Base-by-base conservation (phyloP, 2,797 vertebrate species). In the Falco peregrinus region DNA sequence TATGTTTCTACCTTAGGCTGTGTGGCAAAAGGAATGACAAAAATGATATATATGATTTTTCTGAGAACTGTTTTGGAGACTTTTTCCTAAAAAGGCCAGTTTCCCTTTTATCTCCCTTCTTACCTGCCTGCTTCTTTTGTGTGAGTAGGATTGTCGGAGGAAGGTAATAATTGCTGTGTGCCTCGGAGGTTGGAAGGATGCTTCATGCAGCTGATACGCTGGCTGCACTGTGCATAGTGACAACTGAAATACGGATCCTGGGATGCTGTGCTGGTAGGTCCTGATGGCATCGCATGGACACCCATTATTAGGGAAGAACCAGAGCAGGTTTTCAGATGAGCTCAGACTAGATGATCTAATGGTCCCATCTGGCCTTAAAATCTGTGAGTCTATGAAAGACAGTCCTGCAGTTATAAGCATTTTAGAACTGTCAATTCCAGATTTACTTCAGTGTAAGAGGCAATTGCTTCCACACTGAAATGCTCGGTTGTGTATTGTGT, bases 271-370 rank as follows among this genome's bases (percentile, higher is more conserved):
- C 96, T 97, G 93, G 94, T 95, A 95, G 94, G 94, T 96, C 96
- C 96, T 96, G 96, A 97, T 96, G 96, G 95, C 96, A 96, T 96
- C 84, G 37, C 96, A 93, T 89, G 96, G 95, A 97, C 96, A 96
- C 92, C 96, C 94, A 96, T 96, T 96, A 96, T 96, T 97, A 96
- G 95, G 94, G 95, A 97, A 97, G 95, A 96, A 96, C 96, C 96
- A 97, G 95, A 97, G 96, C 94, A 97, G 96, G 96, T 97, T 95
- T 97, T 96, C 93, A 96, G 95, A 97, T 97, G 96, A 96, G 96
- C 96, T 97, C 96, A 97, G 96, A 95, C 96, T 96, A 96, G 96
- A 96, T 96, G 96, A 97, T 95, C 94, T 97, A 97, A 96, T 96
- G 94, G 96, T 96, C 96, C 95, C 94, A 96, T 97, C 96, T 97